Evolutionary conservation across 2,888 invertebrate genomes (phyloP).

Genomic region (Eustalomyia histrio): DNA sequence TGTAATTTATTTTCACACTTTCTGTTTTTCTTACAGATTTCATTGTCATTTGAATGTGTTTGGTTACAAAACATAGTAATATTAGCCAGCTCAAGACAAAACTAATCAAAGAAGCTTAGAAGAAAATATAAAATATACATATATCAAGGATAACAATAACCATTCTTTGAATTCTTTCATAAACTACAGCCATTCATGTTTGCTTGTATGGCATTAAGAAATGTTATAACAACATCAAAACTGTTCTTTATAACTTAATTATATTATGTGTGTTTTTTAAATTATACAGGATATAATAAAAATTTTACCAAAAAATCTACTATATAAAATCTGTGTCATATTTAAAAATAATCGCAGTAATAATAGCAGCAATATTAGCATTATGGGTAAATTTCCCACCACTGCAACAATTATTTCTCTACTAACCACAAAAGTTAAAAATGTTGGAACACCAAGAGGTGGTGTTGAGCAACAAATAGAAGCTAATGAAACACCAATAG

Average conservation of each 20-base stretch:
- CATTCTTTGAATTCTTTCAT: conserved; percentile 9
- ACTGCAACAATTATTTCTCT: conserved; percentile 20
- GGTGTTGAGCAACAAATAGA: conserved; percentile 36
- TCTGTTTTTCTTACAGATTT: conserved; percentile 35
- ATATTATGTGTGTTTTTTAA: conserved; percentile 47
- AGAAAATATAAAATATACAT: conserved; percentile 13
- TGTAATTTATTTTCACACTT: neutral
- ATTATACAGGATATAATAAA: no score
- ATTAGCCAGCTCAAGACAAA: conserved; percentile 10
- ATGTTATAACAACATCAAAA: no score
- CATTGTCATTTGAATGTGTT: neutral
- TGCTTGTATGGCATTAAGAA: neutral
- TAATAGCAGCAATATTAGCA: no score
- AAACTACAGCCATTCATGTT: conserved; percentile 10
- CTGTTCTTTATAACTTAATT: no score
- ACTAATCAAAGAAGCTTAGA: conserved; percentile 4
- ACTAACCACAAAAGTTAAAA: conserved; percentile 13
- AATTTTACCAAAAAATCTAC: neutral
- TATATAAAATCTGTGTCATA: conserved; percentile 17
- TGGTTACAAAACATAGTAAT: neutral
- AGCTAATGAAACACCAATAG: conserved; percentile 64
- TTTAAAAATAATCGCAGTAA: conserved; percentile 41
- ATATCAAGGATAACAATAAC: conserved; percentile 9
- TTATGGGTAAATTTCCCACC: neutral
- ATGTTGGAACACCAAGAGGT: neutral